Evolutionary conservation across 2,888 invertebrate species (phyloP), one percentile per base, ranked within the genome.

Genomic region (Drosophila birchii): DNA sequence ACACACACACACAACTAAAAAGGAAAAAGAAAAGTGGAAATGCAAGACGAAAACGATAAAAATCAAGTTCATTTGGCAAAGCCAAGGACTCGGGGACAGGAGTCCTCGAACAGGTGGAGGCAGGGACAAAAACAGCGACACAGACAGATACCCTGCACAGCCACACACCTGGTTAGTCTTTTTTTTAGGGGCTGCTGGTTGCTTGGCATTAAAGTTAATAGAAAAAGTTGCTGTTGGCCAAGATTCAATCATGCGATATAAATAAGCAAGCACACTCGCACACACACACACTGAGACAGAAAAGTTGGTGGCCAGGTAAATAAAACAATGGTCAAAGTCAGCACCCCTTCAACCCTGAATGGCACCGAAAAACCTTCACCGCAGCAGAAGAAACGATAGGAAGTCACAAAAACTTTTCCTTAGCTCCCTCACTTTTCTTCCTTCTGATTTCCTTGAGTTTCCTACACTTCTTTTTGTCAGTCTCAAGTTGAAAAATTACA

Each of bases 211-310:
- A 86, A 86, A 86, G 86, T 86, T 86, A 86, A 86, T 86, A 86
- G 86, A 86, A 86, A 86, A 86, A 86, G 89, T 86, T 86, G 78
- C 86, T 86, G 89, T 85, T 86, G 89, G 89, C 80, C 86, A 86
- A 86, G 86, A 86, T 86, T 86, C 86, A 86, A 86, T 86, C 86
- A 86, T 86, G 86, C 88, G 86, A 86, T 89, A 86, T 82, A 86
- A 89, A 80, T 79, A 86, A 86, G 80, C 80, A 80, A 82, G 70
- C 70, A 68, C 51, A 5, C 34, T 12, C 36, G 3, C n/a, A 57
- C 75, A 66, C 81, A 80, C 70, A 57, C 43, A 68, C 44, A 61
- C 36, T 56, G 41, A 39, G 67, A 23, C 18, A 36, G n/a, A n/a
- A 59, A 59, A 75, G 55, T 75, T 71, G 59, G 59, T 49, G 60